Evolutionary conservation across 2,113 vertebrate genomes (phyloP).

Genomic region (Saimiri boliviensis): DNA sequence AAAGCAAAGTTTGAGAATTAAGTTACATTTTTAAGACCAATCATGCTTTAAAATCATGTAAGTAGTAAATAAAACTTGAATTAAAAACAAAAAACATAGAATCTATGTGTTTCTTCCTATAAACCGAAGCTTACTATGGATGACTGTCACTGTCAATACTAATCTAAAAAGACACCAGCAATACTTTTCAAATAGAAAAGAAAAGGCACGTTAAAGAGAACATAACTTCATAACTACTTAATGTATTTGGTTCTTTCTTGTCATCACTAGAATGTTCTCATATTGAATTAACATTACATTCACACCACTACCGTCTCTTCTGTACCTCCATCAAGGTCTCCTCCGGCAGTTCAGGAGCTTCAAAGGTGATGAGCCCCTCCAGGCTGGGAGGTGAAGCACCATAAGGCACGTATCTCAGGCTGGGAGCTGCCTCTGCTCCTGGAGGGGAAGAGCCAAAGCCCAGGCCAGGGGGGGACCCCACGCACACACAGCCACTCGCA

Average conservation of each 20-base stretch:
- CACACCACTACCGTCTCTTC: slow-evolving; percentile 41
- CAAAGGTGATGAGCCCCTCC: slow-evolving; percentile 97
- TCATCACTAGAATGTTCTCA: not conserved
- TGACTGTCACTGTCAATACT: not conserved
- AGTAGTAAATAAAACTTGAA: not conserved
- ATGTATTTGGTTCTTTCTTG: not conserved
- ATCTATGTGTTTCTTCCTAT: not conserved
- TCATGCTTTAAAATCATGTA: not conserved
- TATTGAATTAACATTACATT: slow-evolving; percentile 22
- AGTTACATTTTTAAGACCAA: not conserved
- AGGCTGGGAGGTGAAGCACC: slow-evolving; percentile 96
- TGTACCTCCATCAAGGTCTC: slow-evolving; percentile 99
- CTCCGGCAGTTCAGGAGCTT: slow-evolving; percentile 97
- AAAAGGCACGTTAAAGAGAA: not conserved
- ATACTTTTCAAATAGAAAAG: not conserved
- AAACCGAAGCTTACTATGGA: not conserved
- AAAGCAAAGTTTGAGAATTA: slow-evolving; percentile 8
- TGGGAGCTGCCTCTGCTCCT: slow-evolving; percentile 89
- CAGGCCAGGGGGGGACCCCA: slow-evolving; percentile 93
- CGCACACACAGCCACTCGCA: slow-evolving; percentile 90
- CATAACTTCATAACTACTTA: not conserved
- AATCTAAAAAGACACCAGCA: slow-evolving; percentile 20
- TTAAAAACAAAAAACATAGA: not conserved
- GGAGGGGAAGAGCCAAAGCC: slow-evolving; percentile 88
- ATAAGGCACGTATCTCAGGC: slow-evolving; percentile 94